Evolutionary conservation across 2,888 invertebrate genomes (phyloP).

Genomic region (Caprella mutica): DNA sequence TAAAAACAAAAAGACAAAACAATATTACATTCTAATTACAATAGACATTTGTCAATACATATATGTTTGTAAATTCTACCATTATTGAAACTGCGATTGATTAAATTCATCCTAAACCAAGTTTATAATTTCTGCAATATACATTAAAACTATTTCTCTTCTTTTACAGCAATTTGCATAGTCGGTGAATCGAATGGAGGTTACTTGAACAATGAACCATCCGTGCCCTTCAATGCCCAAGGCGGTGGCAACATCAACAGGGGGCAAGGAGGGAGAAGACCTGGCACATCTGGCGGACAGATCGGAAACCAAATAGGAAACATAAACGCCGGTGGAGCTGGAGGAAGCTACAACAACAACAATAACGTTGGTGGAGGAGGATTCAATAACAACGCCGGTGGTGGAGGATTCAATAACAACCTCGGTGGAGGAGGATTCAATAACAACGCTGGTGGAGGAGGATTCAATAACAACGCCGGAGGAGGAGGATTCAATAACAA

Average conservation of each 20-base stretch:
- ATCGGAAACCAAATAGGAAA: neutral
- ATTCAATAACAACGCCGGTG: too few species aligned
- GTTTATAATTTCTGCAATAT: too few species aligned
- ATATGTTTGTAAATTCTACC: too few species aligned
- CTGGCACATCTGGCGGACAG: neutral
- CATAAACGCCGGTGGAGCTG: neutral
- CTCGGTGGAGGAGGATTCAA: neutral
- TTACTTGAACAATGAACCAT: constrained; percentile 4
- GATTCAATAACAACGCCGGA: neutral
- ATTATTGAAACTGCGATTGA: too few species aligned
- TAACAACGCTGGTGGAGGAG: neutral
- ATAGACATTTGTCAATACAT: too few species aligned
- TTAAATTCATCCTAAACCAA: too few species aligned
- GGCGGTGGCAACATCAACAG: constrained; percentile 1
- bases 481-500: too few species aligned
- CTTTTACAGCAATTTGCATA: too few species aligned
- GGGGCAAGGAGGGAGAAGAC: neutral
- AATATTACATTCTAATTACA: too few species aligned
- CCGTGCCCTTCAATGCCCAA: neutral
- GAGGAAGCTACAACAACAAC: neutral
- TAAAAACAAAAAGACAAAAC: too few species aligned
- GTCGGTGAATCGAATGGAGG: too few species aligned
- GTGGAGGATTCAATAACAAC: neutral
- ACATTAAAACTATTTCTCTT: too few species aligned
- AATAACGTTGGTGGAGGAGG: neutral